Base-by-base conservation (phyloP, 37 sponge, comb jelly and placozoan species). In the Cliona cf. orientalis region DNA sequence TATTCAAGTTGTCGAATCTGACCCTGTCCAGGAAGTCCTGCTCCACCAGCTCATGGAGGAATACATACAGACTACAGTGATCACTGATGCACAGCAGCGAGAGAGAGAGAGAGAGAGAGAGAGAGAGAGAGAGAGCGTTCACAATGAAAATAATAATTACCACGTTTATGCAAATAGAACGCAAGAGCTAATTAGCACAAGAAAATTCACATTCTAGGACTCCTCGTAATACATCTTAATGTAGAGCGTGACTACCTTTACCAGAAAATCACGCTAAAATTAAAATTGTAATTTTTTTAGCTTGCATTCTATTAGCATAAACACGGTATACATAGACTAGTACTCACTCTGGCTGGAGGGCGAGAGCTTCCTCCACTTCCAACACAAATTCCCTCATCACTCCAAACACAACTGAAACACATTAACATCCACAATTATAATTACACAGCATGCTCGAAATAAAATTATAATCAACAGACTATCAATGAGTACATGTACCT, bases 41-140 rank as follows among this genome's bases (percentile, higher is more conserved):
- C 65, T 89, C 90, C 53, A 95, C 91, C 80, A 88, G 95, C 19
- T 87, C 91, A 2, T 94, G 85, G 17, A 97, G 66, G 90, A 97
- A 97, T 58, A 81, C 69, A 35, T 89, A 53, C 61, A 90, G 71
- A 0, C 28, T 53, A 80, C 91, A 85, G 49, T 61, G 77, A 22
- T 57, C 35, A 14, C 78, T 80, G 65, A 34, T 46, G 32, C n/a
- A n/a, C n/a, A n/a, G n/a, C n/a, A n/a, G n/a, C n/a, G n/a, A n/a
- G n/a, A n/a, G n/a, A n/a, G n/a, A n/a, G n/a, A n/a, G n/a, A n/a
- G n/a, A n/a, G n/a, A n/a, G 56, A 5, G 74, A 34, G 46, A 69
- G 46, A 1, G 35, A 28, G 56, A 21, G 34, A 12, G 71, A 29
- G 59, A 14, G 56, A 55, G 72, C 9, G 61, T 34, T 41, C 53